Conservation (phyloP, 2,797 vertebrate genomes). For the Xenopus petersii region DNA sequence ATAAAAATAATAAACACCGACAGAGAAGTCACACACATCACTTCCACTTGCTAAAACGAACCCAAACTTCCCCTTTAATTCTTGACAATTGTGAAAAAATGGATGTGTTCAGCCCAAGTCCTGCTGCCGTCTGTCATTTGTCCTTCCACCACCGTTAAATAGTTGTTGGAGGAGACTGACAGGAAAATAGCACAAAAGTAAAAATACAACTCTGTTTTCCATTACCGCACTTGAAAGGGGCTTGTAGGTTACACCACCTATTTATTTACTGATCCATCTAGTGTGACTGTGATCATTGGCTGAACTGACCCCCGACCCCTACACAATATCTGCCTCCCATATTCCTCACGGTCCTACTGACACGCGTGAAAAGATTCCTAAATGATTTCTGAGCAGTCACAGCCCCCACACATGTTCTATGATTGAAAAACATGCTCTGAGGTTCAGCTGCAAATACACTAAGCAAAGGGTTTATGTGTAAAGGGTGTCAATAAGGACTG, state of each 20-base stretch:
- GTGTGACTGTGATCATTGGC: slow-evolving; percentile 24
- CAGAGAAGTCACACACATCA: no score
- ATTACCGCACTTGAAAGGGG: slow-evolving; percentile 26
- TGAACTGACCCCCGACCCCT: slow-evolving; percentile 1
- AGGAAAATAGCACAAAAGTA: slow-evolving; percentile 31
- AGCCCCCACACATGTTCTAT: not conserved
- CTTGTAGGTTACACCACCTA: slow-evolving; percentile 37
- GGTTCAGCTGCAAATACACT: no score
- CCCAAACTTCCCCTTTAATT: no score
- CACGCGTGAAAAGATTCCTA: not conserved
- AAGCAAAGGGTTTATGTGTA: no score
- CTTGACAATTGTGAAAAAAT: no score
- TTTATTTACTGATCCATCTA: slow-evolving; percentile 23
- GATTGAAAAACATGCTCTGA: not conserved
- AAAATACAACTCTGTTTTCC: slow-evolving; percentile 22
- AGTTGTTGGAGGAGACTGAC: slow-evolving; percentile 21
- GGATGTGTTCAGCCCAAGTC: not conserved
- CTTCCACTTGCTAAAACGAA: no score
- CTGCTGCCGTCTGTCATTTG: slow-evolving; percentile 34
- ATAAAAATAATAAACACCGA: no score
- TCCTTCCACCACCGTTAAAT: slow-evolving; percentile 38
- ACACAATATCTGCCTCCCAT: slow-evolving; percentile 5
- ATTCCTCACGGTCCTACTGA: not conserved
- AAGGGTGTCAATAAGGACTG: no score
- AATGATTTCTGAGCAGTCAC: slow-evolving; percentile 2